phyloP scores from a whole-genome alignment of 2,113 vertebrate species.

The Columba janthina region DNA sequence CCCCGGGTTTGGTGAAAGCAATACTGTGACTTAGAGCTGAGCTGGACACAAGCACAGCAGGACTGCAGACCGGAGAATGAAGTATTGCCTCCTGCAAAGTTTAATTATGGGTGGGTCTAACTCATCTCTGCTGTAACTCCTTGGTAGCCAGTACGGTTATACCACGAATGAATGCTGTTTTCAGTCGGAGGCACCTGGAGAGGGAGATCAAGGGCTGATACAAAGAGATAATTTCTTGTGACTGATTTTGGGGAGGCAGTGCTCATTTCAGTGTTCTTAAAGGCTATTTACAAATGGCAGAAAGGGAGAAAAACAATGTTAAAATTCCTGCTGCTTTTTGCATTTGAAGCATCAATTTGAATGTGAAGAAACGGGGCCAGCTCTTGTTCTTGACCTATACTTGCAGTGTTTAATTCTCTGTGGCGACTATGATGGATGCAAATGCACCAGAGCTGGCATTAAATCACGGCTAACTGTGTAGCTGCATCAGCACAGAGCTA shows the following conservation, averaged over 20 bases:
- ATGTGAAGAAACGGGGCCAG: background rate
- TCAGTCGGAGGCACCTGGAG: background rate
- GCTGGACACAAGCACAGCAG: background rate
- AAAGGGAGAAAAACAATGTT: background rate
- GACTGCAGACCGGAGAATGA: background rate
- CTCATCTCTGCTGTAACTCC: background rate
- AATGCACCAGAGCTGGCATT: background rate
- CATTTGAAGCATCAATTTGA: background rate
- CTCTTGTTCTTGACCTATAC: constrained; percentile 27
- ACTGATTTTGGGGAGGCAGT: background rate
- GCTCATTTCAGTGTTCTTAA: background rate
- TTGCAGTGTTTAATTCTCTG: constrained; percentile 33
- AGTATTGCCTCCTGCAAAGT: background rate
- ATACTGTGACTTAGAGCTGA: background rate
- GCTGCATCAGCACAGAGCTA: constrained; percentile 29
- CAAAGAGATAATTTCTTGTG: background rate
- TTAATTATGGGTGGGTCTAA: background rate
- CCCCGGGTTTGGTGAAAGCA: background rate
- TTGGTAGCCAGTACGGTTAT: background rate
- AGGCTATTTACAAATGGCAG: background rate
- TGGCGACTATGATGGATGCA: background rate
- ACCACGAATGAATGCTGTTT: background rate
- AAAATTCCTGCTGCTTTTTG: background rate
- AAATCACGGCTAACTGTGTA: background rate
- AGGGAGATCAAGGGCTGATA: background rate